Base-by-base conservation (phyloP, 2,113 vertebrate genomes). In the Nanorana parkeri region DNA sequence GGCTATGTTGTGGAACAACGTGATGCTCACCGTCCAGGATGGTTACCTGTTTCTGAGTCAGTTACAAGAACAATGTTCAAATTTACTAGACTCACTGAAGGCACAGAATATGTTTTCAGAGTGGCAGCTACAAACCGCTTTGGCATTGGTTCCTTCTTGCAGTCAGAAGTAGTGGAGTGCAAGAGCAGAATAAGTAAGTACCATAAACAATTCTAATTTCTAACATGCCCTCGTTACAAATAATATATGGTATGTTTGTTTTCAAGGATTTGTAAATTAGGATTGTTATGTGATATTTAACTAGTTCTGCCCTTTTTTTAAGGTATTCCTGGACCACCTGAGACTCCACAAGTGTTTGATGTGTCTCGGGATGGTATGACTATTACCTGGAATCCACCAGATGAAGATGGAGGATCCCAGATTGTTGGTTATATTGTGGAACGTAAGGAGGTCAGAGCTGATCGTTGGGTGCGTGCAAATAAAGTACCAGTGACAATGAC, bases 401-500 rank as follows among this genome's bases (percentile, higher is more conserved):
- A 96, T 83, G 97, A 99, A 63, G 97, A 99, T 1, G 98, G 98
- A 76, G 96, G 96, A 84, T 95, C 97, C 80, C 95, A 96, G 79
- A 93, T 99, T 80, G 94, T 95, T 69, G 97, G 98, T 72, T 99
- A 99, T 63, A 96, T 99, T 76, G 93, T 99, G 84, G 98, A 99
- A 86, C 97, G 97, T 82, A 99, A 99, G 89, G 98, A 99, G 91
- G 93, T 99, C 79, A 93, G 96, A 92, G 93, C 97, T 84, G 98
- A 99, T 29, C 92, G 97, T 84, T 99, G 98, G 98, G 94, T 99
- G 68, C 96, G 97, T 80, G 95, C 94, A 55, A 99, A 99, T 87
- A 99, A 96, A 93, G 94, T 99, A 58, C 94, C 97, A n/a, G 91
- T 99, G 68, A 99, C 98, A 17, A 99, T 99, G 97, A 98, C 97